Evolutionary conservation across 1,140 invertebrate species (phyloP).

Genomic region (Solenopsis fugax): DNA sequence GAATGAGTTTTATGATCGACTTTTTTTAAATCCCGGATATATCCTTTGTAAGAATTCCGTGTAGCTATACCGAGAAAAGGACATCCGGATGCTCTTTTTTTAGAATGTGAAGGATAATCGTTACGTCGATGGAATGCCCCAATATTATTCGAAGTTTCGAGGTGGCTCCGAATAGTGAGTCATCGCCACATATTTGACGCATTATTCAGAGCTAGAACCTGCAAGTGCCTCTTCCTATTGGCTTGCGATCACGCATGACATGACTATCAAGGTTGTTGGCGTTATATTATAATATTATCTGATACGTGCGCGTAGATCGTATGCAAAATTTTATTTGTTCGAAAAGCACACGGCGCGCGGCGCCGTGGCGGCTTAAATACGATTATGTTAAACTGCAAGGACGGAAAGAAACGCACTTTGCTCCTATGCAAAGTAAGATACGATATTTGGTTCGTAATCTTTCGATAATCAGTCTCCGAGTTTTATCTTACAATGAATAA

Average conservation of each 20-base stretch:
- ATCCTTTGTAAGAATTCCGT: background rate
- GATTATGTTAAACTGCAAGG: background rate
- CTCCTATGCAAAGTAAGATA: background rate
- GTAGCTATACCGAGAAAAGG: background rate
- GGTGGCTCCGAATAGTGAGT: background rate
- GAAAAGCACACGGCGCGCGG: background rate
- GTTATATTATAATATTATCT: conserved; percentile 30
- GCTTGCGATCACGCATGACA: conserved; percentile 9
- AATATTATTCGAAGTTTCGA: conserved; percentile 33
- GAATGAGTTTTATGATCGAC: conserved; percentile 5
- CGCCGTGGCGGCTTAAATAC: background rate
- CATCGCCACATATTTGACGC: conserved; percentile 38
- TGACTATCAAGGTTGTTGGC: conserved; percentile 26
- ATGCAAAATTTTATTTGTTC: conserved; percentile 46
- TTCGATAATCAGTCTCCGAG: background rate
- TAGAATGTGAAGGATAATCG: conserved; percentile 23
- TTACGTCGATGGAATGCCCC: conserved; percentile 6
- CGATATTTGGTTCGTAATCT: background rate
- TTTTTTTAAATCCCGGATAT: background rate
- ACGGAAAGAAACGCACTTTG: background rate
- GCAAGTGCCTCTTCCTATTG: background rate
- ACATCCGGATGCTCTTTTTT: conserved; percentile 17
- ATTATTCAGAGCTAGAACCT: conserved; percentile 51
- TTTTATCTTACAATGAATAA: background rate
- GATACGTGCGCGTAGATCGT: background rate